phyloP scores from a whole-genome alignment of 2,888 invertebrate genomes.

The Ceraclea dissimilis region DNA sequence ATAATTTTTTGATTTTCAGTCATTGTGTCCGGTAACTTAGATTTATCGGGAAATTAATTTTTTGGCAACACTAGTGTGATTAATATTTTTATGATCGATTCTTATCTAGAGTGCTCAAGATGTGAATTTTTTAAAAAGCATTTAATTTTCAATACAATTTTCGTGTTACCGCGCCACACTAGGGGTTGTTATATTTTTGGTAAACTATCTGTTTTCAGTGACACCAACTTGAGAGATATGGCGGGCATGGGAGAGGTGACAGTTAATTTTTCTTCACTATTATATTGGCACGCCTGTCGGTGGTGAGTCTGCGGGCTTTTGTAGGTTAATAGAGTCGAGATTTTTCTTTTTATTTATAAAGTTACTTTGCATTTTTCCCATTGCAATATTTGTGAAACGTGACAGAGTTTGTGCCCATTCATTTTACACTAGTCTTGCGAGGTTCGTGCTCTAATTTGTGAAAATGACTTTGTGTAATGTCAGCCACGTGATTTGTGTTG shows the following conservation, averaged over 20 bases:
- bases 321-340: constrained; percentile 19
- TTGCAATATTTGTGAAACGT: neutral
- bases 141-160: too few relatives aligned
- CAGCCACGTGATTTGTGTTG: constrained; percentile 22
- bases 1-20: too few relatives aligned
- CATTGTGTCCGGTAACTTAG: too few relatives aligned
- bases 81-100: too few relatives aligned
- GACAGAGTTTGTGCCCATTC: constrained; percentile 5
- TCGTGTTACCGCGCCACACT: neutral
- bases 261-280: constrained; percentile 19
- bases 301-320: constrained; percentile 18
- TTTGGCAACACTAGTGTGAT: too few relatives aligned
- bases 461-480: constrained; percentile 17
- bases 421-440: constrained; percentile 1
- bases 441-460: neutral
- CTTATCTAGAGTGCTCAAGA: too few relatives aligned
- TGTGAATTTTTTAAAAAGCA: too few relatives aligned
- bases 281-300: constrained; percentile 15
- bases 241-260: constrained; percentile 15
- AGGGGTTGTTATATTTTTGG: too few relatives aligned
- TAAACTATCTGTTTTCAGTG: too few relatives aligned
- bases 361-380: neutral
- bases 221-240: constrained; percentile 12
- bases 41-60: too few relatives aligned
- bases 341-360: constrained; percentile 15